These are phyloP conservation scores for Ornithoptera alexandrae DNA, from an alignment of 2,888 invertebrate species.

Conservation along the genomic window DNA sequence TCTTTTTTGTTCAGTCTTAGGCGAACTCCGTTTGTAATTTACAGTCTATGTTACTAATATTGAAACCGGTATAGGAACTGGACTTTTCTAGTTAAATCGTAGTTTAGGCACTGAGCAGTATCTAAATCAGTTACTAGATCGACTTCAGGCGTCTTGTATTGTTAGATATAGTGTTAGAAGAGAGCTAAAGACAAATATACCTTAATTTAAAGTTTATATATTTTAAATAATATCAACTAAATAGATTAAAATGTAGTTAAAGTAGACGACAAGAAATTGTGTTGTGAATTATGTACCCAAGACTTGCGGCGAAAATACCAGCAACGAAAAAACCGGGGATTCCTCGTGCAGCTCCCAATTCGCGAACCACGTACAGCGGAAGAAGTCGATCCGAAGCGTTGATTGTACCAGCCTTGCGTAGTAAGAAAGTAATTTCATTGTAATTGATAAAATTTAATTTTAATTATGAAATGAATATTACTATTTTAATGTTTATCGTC, in stretches of 20 bases:
- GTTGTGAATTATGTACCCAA: conserved; percentile 82
- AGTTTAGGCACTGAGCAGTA: conserved; percentile 45
- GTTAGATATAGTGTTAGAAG: conserved; percentile 7
- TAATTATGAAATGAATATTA: not conserved
- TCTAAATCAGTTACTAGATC: conserved; percentile 48
- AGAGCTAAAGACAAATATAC: not conserved
- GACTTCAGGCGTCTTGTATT: conserved; percentile 44
- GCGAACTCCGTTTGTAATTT: conserved; percentile 41
- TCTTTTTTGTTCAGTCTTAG: not conserved
- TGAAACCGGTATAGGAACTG: conserved; percentile 63
- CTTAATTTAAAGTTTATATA: not conserved
- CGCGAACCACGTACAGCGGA: conserved; percentile 93
- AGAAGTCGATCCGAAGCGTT: conserved; percentile 89
- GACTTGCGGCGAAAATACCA: conserved; percentile 96
- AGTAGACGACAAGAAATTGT: conserved; percentile 7
- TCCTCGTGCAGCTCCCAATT: conserved; percentile 86
- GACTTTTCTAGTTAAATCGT: conserved; percentile 59
- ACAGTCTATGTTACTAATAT: conserved; percentile 46
- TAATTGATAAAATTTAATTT: not conserved
- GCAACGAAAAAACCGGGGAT: conserved; percentile 96
- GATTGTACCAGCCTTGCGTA: conserved; percentile 80
- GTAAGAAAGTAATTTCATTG: conserved; percentile 31
- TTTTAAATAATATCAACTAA: not conserved
- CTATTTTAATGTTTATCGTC: not conserved
- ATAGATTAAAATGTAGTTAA: not conserved